phyloP scores from a whole-genome alignment of 2,888 invertebrate genomes.

The Drosophila nigritarsus region DNA sequence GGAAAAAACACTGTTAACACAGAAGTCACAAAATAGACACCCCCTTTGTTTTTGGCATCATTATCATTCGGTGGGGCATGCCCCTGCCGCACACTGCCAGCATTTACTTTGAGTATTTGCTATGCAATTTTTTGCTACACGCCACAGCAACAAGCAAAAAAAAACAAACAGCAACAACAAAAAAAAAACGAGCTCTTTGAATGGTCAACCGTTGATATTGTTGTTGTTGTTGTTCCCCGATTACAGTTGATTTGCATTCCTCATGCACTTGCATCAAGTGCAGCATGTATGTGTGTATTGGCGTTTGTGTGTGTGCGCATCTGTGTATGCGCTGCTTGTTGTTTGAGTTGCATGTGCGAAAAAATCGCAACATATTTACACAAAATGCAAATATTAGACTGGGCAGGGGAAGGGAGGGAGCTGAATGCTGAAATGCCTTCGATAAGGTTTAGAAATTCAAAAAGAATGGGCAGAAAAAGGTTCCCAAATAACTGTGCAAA shows the following conservation, averaged over 20 bases:
- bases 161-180: slow-evolving; percentile 27
- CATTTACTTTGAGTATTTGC: slow-evolving; percentile 64
- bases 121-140: slow-evolving; percentile 67
- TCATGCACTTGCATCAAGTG: slow-evolving; percentile 28
- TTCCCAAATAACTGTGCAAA: background rate
- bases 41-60: slow-evolving; percentile 37
- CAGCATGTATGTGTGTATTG: slow-evolving; percentile 1
- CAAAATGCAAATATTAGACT: slow-evolving; percentile 34
- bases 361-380: slow-evolving; percentile 53
- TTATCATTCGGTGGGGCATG: slow-evolving; percentile 26
- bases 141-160: slow-evolving; percentile 25
- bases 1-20: slow-evolving; percentile 28
- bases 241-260: slow-evolving; percentile 62
- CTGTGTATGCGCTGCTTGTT: slow-evolving; percentile 19
- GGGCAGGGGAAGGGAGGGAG: no score
- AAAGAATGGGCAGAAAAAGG: background rate
- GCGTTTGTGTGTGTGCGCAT: slow-evolving; percentile 3
- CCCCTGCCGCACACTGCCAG: background rate
- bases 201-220: slow-evolving; percentile 35
- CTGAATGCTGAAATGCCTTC: slow-evolving; percentile 1
- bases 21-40: background rate
- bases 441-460: slow-evolving; percentile 20
- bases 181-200: slow-evolving; percentile 37
- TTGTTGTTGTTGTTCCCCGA: slow-evolving; percentile 42
- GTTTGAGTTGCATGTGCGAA: slow-evolving; percentile 48